Evolutionary conservation across 2,888 invertebrate species (phyloP), one percentile per base, ranked within the genome.

Genomic region (Scaptomyza tumidula): DNA sequence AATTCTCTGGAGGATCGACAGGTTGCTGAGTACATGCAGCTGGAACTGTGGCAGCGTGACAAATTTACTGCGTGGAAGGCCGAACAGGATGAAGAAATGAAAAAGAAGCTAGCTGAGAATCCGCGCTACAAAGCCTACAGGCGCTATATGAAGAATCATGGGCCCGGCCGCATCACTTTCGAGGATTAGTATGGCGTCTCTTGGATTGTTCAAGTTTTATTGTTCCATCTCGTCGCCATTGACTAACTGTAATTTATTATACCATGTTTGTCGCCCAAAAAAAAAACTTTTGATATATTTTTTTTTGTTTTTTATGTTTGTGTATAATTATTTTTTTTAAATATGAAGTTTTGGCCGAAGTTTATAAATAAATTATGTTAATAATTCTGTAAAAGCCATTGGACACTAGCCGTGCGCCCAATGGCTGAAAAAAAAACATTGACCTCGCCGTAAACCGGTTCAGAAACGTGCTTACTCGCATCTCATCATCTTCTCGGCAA

Each of bases 121-220:
- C 95, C 96, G 56, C 95, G 95, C 88, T 97, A 97, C 91, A 98
- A 98, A 92, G 95, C 96, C 71, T 98, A 98, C 90, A 93, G 98
- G 68, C 93, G 98, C 63, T 98, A 97, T 91, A 95, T 98, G 93
- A 98, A 97, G 92, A 96, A 96, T 86, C 97, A 97, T 90, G 98
- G 97, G 3, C 95, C 96, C 0, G 96, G 97, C 1, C 94, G 98
- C 89, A 96, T 98, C 93, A 97, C 96, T n/a, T 98, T 98, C 91
- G 97, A 96, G 86, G 97, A 97, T 90, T 96, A 91, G 78, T 46
- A 27, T 46, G 56, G 48, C 48, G 39, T 19, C 54, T 45, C 46
- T 56, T 60, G 72, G 78, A 50, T 50, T 75, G 74, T 74, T 90
- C 89, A 89, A 90, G 89, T 90, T 90, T 86, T 89, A 90, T 89